Evolutionary conservation across 2,113 vertebrate species (phyloP).

Genomic region (Daphoenositta chrysoptera): DNA sequence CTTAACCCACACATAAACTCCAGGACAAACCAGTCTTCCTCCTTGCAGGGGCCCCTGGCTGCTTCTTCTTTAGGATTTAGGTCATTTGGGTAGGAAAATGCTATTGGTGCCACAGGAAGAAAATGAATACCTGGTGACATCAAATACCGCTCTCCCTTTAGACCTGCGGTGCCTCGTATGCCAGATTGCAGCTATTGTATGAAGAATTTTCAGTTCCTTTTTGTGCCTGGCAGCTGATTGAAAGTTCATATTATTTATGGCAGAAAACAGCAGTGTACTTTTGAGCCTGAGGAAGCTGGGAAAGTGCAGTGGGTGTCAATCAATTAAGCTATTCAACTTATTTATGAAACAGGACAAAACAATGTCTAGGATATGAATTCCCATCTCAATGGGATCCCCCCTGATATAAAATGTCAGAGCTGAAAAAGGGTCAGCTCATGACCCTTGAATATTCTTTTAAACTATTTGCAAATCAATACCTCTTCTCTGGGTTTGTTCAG

Average conservation of each 20-base stretch:
- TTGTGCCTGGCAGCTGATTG: constrained; percentile 47
- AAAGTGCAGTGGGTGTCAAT: constrained; percentile 65
- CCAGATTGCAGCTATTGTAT: constrained; percentile 62
- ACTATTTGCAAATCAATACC: constrained; percentile 71
- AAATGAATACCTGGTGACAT: constrained; percentile 18
- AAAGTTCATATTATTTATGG: constrained; percentile 66
- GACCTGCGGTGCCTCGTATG: not conserved
- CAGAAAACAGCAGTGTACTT: constrained; percentile 66
- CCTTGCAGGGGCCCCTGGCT: not conserved
- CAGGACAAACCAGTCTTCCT: not conserved
- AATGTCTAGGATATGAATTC: constrained; percentile 64
- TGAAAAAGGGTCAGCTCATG: constrained; percentile 61
- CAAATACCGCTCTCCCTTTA: not conserved
- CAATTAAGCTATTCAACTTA: constrained; percentile 69
- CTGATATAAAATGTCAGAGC: constrained; percentile 65
- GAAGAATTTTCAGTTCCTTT: constrained; percentile 51
- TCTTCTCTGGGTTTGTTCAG: constrained; percentile 44
- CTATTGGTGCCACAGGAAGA: not conserved
- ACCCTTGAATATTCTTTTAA: constrained; percentile 67
- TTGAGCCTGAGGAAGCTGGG: constrained; percentile 57
- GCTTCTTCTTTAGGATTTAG: not conserved
- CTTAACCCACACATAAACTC: not conserved
- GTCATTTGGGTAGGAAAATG: not conserved
- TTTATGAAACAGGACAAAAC: constrained; percentile 70
- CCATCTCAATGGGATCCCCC: constrained; percentile 65